Conservation (phyloP, 2,888 invertebrate genomes). For the Phytoseiulus persimilis region DNA sequence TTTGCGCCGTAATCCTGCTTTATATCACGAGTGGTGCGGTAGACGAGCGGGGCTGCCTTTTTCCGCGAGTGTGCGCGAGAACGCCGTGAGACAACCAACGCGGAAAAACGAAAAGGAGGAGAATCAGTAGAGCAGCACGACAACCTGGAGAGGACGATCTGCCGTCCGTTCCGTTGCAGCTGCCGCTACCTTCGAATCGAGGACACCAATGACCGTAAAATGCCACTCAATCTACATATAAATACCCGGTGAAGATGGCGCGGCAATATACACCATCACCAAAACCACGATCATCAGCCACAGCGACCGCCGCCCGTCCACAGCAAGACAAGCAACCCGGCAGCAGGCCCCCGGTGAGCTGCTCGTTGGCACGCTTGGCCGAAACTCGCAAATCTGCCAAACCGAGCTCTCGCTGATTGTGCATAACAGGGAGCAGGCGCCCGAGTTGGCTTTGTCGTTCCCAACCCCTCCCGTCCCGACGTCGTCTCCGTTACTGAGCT, state of each 20-base stretch:
- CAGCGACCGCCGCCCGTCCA: neutral
- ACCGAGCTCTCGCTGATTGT: neutral
- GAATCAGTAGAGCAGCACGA: neutral
- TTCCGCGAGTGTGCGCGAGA: neutral
- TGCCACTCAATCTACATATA: slow-evolving; percentile 37
- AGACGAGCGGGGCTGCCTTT: neutral
- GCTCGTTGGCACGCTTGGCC: neutral
- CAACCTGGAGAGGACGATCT: neutral
- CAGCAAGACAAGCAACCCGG: too few relatives aligned
- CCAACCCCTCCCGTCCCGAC: neutral
- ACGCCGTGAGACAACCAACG: neutral
- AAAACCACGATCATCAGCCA: neutral
- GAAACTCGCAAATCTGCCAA: neutral
- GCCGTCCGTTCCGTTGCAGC: neutral
- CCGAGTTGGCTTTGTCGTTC: neutral
- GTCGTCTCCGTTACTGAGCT: neutral
- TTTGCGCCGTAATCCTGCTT: slow-evolving; percentile 37
- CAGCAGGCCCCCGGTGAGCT: neutral
- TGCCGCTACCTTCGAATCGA: neutral
- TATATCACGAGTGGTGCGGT: slow-evolving; percentile 32
- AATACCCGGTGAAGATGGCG: neutral
- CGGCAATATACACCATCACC: neutral
- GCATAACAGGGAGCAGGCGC: neutral
- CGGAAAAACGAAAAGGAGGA: neutral
- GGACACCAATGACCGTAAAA: slow-evolving; percentile 31